Evolutionary conservation across 2,797 vertebrate genomes (phyloP).

Genomic region (Valencia hispanica): DNA sequence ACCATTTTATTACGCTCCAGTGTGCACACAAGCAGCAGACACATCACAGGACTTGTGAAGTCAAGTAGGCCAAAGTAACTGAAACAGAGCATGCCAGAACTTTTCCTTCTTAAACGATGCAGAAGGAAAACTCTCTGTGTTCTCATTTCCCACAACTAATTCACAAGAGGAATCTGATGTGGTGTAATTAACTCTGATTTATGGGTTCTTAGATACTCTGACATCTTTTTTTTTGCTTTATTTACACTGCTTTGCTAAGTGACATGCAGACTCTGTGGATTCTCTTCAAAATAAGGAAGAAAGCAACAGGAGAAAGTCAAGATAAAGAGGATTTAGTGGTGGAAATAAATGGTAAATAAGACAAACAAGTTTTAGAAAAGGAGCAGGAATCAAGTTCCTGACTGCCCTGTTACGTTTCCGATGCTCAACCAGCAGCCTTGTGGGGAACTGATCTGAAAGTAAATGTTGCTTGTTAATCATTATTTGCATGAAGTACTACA

Average conservation of each 20-base stretch:
- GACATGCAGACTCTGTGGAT: not conserved
- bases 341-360: not conserved
- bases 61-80: slow-evolving; percentile 11
- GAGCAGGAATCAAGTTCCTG: not conserved
- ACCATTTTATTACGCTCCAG: not conserved
- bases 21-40: not conserved
- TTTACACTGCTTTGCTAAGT: not conserved
- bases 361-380: not conserved
- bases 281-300: not conserved
- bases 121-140: not conserved
- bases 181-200: slow-evolving; percentile 12
- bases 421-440: not conserved
- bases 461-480: not conserved
- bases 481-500: not conserved
- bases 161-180: slow-evolving; percentile 2
- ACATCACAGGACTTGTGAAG: slow-evolving; percentile 1
- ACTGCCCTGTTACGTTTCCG: no score
- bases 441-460: not conserved
- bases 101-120: not conserved
- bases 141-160: slow-evolving; percentile 16
- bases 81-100: not conserved
- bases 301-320: not conserved
- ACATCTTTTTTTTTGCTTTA: not conserved
- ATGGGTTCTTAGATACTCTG: not conserved
- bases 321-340: not conserved